Percentiles rank a stretch among this genome's conserved stretches.
Conservation (phyloP, 2,888 invertebrate species). For the Helobdella robusta region DNA sequence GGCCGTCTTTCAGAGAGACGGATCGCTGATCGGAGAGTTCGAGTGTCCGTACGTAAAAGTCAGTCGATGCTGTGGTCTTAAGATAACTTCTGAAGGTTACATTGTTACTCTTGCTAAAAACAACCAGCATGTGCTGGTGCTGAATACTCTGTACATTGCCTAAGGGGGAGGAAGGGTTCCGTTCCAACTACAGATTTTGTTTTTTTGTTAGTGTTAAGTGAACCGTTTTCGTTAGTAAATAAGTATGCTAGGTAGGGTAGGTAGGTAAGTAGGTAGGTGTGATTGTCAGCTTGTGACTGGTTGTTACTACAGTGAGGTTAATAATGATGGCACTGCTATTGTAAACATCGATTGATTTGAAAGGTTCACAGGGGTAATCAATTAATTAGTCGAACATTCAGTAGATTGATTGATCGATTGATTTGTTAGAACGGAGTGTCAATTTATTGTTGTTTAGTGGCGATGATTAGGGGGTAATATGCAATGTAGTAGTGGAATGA, state of each 20-base stretch:
- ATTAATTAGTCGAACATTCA: too few relatives aligned
- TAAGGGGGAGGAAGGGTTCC: conserved; percentile 11
- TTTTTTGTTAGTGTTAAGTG: background rate
- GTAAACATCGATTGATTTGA: too few relatives aligned
- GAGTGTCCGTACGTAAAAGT: conserved; percentile 97
- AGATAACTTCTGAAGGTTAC: conserved; percentile 91
- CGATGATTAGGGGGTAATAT: too few relatives aligned
- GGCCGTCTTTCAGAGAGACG: conserved; percentile 83
- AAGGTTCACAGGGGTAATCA: too few relatives aligned
- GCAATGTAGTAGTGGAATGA: too few relatives aligned
- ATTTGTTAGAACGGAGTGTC: too few relatives aligned
- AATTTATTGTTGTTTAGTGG: too few relatives aligned
- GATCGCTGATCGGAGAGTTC: conserved; percentile 63
- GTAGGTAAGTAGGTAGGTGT: background rate
- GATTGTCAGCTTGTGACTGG: too few relatives aligned
- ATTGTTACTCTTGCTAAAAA: conserved; percentile 84
- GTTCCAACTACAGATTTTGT: background rate
- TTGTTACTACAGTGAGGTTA: too few relatives aligned
- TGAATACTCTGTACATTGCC: conserved; percentile 53
- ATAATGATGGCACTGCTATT: too few relatives aligned
- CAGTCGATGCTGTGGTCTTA: conserved; percentile 90
- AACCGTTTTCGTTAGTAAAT: background rate
- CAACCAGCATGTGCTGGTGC: conserved; percentile 93
- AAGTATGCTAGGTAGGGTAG: background rate
- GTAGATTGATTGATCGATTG: too few relatives aligned